Evolutionary conservation across 1,140 invertebrate species (phyloP), one percentile per base, ranked within the genome.

Genomic region (Meloidogyne floridensis): DNA sequence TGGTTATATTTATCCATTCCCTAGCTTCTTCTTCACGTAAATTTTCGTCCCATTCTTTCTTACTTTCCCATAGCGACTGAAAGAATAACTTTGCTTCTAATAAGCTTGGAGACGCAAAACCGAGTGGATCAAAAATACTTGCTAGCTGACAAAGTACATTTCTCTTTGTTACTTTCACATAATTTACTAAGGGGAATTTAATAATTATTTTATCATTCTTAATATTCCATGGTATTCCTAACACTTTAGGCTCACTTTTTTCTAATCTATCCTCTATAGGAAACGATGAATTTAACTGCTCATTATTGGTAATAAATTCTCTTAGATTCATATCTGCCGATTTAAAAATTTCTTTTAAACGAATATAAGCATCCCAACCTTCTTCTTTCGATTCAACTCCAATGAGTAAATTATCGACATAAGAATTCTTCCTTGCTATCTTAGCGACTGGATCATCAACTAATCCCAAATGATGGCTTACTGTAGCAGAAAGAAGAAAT

Each of bases 311-410:
- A 6, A 77, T 9, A 47, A 77, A 86, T 43, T 86, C 70, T 11
- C 85, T 59, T 9, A 86, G 32, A 69, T 86, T 86, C 85, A 86
- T 86, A 0, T 59, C 2, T 2, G 85, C 85, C 0, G 1, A 9
- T 13, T 8, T 9, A 54, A 86, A 86, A 3, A 47, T 47, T 6
- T 47, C 6, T 6, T 47, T 47, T 47, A 47, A 47, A 6, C 2
- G 2, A 3, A 3, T 47, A 47, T 47, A 47, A 3, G 43, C 43
- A 47, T 3, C 2, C 43, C 43, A 47, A 3, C 2, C 43, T 47
- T 47, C 43, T 3, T 6, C 6, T 3, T 2, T 47, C 6, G 43
- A 47, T 47, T 47, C 43, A 3, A 47, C 43, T 47, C 43, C 43
- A 6, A 47, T 47, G 6, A 47, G 6, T 3, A 47, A 3, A 47